These are phyloP conservation scores for Pangasius larnaudii DNA, from an alignment of 2,797 vertebrate species.

Conservation along the genomic window DNA sequence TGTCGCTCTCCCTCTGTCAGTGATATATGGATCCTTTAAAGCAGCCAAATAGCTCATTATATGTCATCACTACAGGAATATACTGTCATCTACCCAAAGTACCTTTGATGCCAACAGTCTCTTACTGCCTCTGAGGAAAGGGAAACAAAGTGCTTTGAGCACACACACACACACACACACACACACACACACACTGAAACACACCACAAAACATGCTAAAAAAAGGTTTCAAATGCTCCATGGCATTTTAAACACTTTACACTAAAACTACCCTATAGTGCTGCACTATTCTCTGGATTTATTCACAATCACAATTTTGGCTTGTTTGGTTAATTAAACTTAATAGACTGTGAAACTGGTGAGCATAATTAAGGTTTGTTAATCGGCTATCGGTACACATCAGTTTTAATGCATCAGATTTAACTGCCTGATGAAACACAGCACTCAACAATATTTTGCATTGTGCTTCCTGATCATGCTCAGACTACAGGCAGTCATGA, in stretches of 20 bases:
- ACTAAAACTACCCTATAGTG: background rate
- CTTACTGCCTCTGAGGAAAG: background rate
- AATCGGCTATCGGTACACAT: background rate
- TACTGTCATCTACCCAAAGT: conserved; percentile 21
- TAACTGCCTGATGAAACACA: background rate
- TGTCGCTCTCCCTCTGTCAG: background rate
- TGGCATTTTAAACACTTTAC: background rate
- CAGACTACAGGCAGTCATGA: background rate
- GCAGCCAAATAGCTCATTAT: conserved; percentile 36
- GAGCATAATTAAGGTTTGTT: background rate
- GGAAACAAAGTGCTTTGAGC: background rate
- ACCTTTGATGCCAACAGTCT: background rate
- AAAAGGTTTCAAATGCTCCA: background rate
- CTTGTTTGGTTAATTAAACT: background rate
- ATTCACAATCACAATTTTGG: background rate
- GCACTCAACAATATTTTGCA: background rate
- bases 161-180: background rate
- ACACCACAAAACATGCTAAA: background rate
- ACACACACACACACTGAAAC: background rate
- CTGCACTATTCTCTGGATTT: background rate
- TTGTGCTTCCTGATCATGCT: background rate
- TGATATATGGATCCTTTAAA: conserved; percentile 30
- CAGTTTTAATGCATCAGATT: background rate
- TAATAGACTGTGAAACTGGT: background rate
- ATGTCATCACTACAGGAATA: conserved; percentile 24